A percentile compares a stretch with the other conserved stretches of the same genome.
phyloP scores from a whole-genome alignment of 2,888 invertebrate species.

The Xestia xanthographa region DNA sequence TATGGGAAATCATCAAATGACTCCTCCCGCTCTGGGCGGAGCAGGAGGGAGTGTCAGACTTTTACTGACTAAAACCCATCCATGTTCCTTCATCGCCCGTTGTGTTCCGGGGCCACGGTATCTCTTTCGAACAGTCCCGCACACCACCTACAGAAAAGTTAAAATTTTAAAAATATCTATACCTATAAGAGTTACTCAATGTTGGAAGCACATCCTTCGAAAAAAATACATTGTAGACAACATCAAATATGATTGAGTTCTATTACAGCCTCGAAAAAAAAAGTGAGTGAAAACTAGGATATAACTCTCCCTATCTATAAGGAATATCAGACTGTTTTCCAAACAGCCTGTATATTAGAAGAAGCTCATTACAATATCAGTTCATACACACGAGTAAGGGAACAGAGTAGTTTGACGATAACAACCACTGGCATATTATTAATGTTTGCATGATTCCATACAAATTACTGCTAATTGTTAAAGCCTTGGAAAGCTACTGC shows the following conservation, averaged over 20 bases:
- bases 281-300: neutral
- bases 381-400: neutral
- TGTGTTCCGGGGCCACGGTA: too few species aligned
- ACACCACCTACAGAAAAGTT: too few species aligned
- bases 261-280: neutral
- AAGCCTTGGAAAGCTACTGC: conserved; percentile 23
- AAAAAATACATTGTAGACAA: neutral
- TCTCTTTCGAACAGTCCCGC: too few species aligned
- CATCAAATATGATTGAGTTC: neutral
- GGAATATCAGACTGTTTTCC: neutral
- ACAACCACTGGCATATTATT: neutral
- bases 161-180: too few species aligned
- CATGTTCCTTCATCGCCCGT: too few species aligned
- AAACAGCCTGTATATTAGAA: neutral
- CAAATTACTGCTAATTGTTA: neutral
- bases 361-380: neutral
- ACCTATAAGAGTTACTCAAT: too few species aligned
- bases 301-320: neutral
- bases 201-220: neutral
- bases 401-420: neutral
- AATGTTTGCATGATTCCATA: neutral
- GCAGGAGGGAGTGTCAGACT: too few species aligned
- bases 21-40: too few species aligned
- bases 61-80: too few species aligned
- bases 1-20: too few species aligned